Conservation (phyloP, 2,113 vertebrate species). For the Cervus canadensis region DNA sequence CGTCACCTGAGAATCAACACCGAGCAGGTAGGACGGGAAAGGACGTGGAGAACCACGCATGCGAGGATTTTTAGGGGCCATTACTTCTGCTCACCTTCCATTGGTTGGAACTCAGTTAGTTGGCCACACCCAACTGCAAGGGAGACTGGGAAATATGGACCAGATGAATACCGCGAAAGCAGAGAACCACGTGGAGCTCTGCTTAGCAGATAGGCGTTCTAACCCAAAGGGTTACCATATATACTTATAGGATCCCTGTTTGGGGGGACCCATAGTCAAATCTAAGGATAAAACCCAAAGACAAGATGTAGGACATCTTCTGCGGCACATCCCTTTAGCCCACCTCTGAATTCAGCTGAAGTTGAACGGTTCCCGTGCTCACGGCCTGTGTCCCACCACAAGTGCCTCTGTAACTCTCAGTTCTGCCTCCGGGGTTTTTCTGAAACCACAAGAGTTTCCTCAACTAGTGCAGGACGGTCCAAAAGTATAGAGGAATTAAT, state of each 20-base stretch:
- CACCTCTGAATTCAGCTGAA: neutral
- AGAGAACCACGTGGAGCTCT: neutral
- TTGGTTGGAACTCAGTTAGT: neutral
- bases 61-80: neutral
- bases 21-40: neutral
- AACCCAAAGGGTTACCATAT: neutral
- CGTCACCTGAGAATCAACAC: neutral
- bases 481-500: neutral
- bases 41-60: neutral
- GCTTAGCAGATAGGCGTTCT: neutral
- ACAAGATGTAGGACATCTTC: neutral
- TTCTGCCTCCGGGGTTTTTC: neutral
- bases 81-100: neutral
- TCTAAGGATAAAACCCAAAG: neutral
- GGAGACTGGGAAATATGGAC: neutral
- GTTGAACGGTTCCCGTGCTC: neutral
- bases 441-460: neutral
- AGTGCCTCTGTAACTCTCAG: neutral
- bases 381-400: neutral
- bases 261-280: neutral
- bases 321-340: neutral
- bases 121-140: neutral
- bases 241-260: neutral
- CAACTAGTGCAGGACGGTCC: neutral
- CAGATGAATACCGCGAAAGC: neutral